Evolutionary conservation across 2,797 vertebrate genomes (phyloP), one percentile per base, ranked within the genome.

Genomic region (Rhincodon typus): DNA sequence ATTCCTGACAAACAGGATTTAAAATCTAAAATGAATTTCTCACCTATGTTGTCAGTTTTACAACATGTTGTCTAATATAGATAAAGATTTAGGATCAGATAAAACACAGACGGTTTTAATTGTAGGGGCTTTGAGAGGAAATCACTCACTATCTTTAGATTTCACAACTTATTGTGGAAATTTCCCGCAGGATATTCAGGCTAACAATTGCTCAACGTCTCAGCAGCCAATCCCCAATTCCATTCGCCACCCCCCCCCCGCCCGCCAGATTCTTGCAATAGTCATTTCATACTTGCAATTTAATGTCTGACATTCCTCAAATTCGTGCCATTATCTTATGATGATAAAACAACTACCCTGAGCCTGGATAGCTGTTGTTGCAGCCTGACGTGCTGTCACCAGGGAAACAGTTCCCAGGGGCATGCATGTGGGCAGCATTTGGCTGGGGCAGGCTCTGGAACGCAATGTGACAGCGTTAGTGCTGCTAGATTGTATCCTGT

Each of bases 311-410:
- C 25, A 95, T 95, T 84, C 84, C 74, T 95, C 95, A 95, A 95
- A 82, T 88, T 95, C 77, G n/a, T 67, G n/a, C 21, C 95, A 84
- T 87, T 70, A 95, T 88, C 95, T 67, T 17, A 10, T 79, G 84
- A 95, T 84, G 57, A 87, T n/a, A 67, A 95, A 95, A 70, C 57
- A 95, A 38, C 27, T 86, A 84, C 19, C 66, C 72, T 30, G 19
- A 42, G 66, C 13, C 42, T 50, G 57, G 30, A 15, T 27, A 38
- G 42, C 50, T 70, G 87, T 95, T 96, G 96, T 96, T 96, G 19
- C 94, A 77, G 90, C 86, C 67, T 95, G 96, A 96, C 46, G 79
- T 96, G 96, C 74, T 88, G 96, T 96, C 96, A 93, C 96, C 95
- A 96, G 95, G 96, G 96, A 95, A 77, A 96, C 91, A 95, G 69